A percentile compares a stretch with the other conserved stretches of the same genome.
These are phyloP conservation scores for Pipistrellus pygmaeus DNA, from an alignment of 2,797 vertebrate genomes.

Conservation along the genomic window DNA sequence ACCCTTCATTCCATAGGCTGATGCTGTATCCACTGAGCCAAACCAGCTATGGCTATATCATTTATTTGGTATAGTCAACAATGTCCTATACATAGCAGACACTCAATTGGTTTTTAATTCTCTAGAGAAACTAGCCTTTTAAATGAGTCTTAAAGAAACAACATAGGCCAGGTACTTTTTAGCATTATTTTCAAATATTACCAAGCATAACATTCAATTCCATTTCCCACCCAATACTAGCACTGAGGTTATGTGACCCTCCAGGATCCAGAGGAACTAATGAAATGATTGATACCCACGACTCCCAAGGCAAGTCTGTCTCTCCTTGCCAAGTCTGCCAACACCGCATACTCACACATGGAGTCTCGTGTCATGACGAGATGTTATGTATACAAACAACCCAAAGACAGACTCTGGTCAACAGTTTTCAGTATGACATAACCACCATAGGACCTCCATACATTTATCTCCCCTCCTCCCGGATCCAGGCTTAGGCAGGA, in stretches of 20 bases:
- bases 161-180: background rate
- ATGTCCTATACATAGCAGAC: background rate
- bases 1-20: too few relatives aligned
- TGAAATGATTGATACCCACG: background rate
- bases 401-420: background rate
- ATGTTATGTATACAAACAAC: background rate
- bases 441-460: background rate
- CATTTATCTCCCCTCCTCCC: background rate
- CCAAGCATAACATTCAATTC: background rate
- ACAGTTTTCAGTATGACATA: constrained; percentile 29
- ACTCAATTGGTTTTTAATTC: constrained; percentile 39
- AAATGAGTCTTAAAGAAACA: constrained; percentile 49
- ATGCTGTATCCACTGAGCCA: too few relatives aligned
- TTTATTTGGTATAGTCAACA: constrained; percentile 26
- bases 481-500: background rate
- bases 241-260: background rate
- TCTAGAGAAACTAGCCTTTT: constrained; percentile 41
- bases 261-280: background rate
- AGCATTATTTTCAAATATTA: constrained; percentile 65
- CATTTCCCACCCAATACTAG: background rate
- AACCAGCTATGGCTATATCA: background rate
- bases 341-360: background rate
- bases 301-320: background rate
- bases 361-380: background rate
- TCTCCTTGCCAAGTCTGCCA: constrained; percentile 8